Base-by-base conservation (phyloP, 92 coral and sea anemone genomes). In the Galaxea fascicularis region DNA sequence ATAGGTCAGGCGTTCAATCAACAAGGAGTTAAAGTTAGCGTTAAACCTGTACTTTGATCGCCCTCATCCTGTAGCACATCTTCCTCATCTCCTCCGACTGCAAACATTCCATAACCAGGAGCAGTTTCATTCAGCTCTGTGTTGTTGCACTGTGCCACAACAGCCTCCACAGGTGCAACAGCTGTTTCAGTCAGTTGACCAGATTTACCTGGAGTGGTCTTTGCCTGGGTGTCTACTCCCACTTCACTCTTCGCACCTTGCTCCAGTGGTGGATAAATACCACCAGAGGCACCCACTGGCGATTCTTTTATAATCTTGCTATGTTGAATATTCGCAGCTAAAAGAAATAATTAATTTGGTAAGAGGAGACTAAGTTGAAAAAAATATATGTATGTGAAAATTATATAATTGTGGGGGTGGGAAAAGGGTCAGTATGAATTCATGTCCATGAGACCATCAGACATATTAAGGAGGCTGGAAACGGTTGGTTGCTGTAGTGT, bases 151-250 rank as follows among this genome's bases (percentile, higher is more conserved):
- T 53, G 59, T 53, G 59, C 59, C 59, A 53, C 59, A 13, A 53
- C 18, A 17, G 0, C 59, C 59, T 53, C 59, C 59, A 53, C 59
- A 53, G 0, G 59, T 53, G 15, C 58, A 53, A 21, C 63, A 57
- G 63, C 18, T 57, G 63, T 4, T 57, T 57, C 63, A 57, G 63
- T 57, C n/a, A 57, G 63, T 57, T 20, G 63, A 57, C 63, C n/a
- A 15, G 63, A 17, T 22, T 17, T 57, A 57, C 18, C 3, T 57
- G 63, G 17, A 24, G 63, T 17, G 21, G 63, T 57, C 63, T 57
- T 57, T 57, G 24, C 63, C 17, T 17, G 63, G 63, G 24, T 24
- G 8, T 57, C 63, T 24, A 57, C 63, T 0, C n/a, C 63, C 63
- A 57, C 63, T 57, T 57, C 63, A 57, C 63, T 57, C 63, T 57